Evolutionary conservation across 2,113 vertebrate species (phyloP).

Genomic region (Vulpes ferrilata): DNA sequence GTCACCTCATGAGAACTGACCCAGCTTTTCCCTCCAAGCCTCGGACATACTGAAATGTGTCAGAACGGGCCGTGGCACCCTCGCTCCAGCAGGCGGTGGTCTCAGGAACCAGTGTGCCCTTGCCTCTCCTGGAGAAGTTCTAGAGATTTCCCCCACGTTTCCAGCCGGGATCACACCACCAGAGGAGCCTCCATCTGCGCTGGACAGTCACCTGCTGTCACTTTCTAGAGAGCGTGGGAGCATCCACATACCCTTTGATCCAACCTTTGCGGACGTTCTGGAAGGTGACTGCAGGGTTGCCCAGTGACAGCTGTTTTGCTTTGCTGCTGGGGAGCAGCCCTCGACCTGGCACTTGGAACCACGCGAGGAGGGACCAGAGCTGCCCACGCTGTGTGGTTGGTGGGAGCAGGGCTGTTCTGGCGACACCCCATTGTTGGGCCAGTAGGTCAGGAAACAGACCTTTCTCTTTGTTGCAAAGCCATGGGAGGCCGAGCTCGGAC

Average conservation of each 20-base stretch:
- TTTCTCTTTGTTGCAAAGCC: not conserved
- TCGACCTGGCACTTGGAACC: not conserved
- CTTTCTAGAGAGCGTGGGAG: not conserved
- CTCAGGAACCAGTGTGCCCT: not conserved
- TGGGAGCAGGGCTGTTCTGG: not conserved
- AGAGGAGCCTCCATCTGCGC: not conserved
- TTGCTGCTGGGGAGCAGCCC: not conserved
- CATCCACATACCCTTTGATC: not conserved
- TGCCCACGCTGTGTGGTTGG: not conserved
- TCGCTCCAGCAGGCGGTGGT: not conserved
- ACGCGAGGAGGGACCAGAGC: not conserved
- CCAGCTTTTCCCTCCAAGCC: not conserved
- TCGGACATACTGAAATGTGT: not conserved
- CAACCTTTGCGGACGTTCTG: not conserved
- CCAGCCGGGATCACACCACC: not conserved
- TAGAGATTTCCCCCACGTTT: accelerated
- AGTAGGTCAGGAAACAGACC: not conserved
- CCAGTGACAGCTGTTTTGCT: not conserved
- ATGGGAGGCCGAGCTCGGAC: not conserved
- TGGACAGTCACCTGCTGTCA: not conserved
- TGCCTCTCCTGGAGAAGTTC: not conserved
- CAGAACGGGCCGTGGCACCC: not conserved
- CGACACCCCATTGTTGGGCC: not conserved
- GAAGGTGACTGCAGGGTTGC: not conserved
- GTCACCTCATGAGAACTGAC: constrained; percentile 30